phyloP scores from a whole-genome alignment of 1,140 invertebrate species.

The Protaetia brevitarsis region DNA sequence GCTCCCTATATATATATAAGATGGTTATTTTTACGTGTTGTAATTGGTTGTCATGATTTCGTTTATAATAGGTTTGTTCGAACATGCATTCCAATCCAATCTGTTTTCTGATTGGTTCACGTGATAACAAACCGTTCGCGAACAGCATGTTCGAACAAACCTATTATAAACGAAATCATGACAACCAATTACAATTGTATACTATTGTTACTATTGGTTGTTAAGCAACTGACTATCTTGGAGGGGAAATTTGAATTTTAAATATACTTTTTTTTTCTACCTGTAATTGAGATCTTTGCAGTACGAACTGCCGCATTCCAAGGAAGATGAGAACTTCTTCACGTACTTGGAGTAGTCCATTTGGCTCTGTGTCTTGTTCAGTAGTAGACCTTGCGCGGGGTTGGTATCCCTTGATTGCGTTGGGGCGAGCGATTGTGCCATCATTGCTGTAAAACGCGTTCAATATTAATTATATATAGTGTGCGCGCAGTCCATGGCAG shows the following conservation, averaged over 20 bases:
- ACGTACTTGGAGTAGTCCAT: conserved; percentile 81
- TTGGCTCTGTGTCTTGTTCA: conserved; percentile 49
- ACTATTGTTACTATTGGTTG: too few relatives aligned
- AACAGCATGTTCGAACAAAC: too few relatives aligned
- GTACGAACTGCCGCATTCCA: conserved; percentile 75
- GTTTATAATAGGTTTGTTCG: too few relatives aligned
- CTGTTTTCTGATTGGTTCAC: too few relatives aligned
- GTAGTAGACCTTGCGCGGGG: conserved; percentile 50
- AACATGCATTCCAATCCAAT: too few relatives aligned
- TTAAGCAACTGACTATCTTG: neutral
- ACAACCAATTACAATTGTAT: too few relatives aligned
- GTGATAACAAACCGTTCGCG: too few relatives aligned
- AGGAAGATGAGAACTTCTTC: conserved; percentile 68
- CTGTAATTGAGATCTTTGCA: conserved; percentile 79
- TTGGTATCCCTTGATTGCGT: conserved; percentile 33
- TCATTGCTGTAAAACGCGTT: conserved; percentile 50
- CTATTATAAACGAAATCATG: too few relatives aligned
- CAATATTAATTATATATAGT: neutral
- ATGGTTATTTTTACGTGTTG: too few relatives aligned
- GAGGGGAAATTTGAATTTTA: neutral
- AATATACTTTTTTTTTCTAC: conserved; percentile 32
- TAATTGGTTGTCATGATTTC: too few relatives aligned
- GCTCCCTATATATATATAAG: too few relatives aligned
- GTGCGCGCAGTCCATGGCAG: too few relatives aligned
- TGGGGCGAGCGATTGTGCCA: conserved; percentile 50